Conservation (phyloP, 2,113 vertebrate species). For the Phaethon lepturus region DNA sequence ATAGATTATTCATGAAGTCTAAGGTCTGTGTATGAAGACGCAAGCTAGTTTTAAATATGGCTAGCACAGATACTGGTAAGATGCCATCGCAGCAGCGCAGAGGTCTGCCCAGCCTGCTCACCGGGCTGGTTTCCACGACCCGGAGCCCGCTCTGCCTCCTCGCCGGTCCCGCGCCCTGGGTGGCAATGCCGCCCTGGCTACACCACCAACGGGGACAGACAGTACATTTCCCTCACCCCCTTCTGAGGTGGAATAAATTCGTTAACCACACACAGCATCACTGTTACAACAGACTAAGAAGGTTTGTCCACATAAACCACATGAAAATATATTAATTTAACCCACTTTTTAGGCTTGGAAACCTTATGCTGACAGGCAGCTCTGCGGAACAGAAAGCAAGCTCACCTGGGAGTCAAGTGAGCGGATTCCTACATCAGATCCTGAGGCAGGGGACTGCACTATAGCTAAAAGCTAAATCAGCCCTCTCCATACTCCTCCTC, state of each 20-base stretch:
- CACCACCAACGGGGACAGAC: background rate
- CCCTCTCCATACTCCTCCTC: background rate
- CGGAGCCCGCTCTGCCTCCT: background rate
- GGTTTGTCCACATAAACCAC: background rate
- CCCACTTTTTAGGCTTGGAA: background rate
- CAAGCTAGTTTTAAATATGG: background rate
- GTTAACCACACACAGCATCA: background rate
- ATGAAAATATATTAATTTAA: background rate
- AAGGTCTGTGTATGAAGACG: background rate
- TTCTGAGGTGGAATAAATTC: background rate
- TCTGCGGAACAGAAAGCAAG: background rate
- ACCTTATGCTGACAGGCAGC: background rate
- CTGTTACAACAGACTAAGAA: background rate
- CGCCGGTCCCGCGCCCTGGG: accelerated
- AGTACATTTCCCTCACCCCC: background rate
- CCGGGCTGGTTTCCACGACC: background rate
- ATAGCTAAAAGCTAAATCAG: background rate
- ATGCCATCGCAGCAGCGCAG: background rate
- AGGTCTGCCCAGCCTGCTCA: background rate
- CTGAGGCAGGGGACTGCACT: background rate
- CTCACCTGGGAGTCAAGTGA: background rate
- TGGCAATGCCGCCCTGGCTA: background rate
- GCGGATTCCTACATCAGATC: background rate
- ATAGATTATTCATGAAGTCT: background rate
- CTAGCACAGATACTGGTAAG: background rate